These are phyloP conservation scores for Leucophenga montana DNA, from an alignment of 2,888 invertebrate genomes.

Conservation along the genomic window DNA sequence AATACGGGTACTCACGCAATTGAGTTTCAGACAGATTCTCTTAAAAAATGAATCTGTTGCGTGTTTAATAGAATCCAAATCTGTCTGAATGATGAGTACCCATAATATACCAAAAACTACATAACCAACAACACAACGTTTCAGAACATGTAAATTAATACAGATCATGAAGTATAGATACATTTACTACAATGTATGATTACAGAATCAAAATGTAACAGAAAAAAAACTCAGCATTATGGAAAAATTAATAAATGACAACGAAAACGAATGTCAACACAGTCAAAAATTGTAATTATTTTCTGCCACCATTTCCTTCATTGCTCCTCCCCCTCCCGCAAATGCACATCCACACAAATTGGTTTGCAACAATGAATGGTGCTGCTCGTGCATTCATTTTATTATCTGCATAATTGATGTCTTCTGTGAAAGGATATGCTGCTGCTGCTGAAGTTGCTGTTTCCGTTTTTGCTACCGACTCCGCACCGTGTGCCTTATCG, in stretches of 20 bases:
- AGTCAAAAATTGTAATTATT: constrained; percentile 40
- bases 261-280: constrained; percentile 34
- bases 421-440: constrained; percentile 11
- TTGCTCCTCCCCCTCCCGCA: background rate
- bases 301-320: constrained; percentile 29
- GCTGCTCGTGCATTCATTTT: constrained; percentile 11
- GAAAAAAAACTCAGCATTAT: background rate
- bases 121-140: too few relatives aligned
- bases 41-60: too few relatives aligned
- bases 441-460: background rate
- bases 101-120: too few relatives aligned
- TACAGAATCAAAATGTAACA: too few relatives aligned
- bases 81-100: too few relatives aligned
- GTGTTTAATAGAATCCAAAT: too few relatives aligned
- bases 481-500: background rate
- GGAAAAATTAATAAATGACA: constrained; percentile 23
- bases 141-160: too few relatives aligned
- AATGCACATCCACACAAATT: background rate
- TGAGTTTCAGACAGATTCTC: too few relatives aligned
- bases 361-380: background rate
- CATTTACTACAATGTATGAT: too few relatives aligned
- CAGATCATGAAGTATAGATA: too few relatives aligned
- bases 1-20: too few relatives aligned
- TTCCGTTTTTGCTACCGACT: background rate
- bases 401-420: constrained; percentile 33